Evolutionary conservation across 1,140 invertebrate genomes (phyloP).

Genomic region (Halyomorpha halys): DNA sequence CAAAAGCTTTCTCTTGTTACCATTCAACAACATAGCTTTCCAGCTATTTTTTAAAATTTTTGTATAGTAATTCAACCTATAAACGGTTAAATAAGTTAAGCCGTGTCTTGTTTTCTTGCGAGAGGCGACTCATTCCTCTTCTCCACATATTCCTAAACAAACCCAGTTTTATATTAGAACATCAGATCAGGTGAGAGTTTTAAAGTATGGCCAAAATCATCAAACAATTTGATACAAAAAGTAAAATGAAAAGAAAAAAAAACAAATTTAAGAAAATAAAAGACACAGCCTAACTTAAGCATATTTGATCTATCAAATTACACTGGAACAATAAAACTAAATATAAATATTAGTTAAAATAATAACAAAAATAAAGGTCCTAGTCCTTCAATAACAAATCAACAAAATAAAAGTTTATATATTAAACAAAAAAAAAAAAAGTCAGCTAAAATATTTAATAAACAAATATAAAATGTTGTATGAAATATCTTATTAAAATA

Average conservation of each 20-base stretch:
- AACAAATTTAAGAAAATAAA: neutral
- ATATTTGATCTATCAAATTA: too few species aligned
- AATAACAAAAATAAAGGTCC: neutral
- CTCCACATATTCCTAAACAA: constrained; percentile 17
- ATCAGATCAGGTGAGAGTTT: neutral
- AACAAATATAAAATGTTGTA: too few species aligned
- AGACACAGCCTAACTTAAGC: constrained; percentile 15
- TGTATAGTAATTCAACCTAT: neutral
- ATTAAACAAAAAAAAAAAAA: too few species aligned
- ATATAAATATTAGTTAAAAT: neutral
- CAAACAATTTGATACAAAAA: constrained; percentile 1
- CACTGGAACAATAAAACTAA: neutral
- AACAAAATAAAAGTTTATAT: too few species aligned
- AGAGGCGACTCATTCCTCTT: constrained; percentile 9
- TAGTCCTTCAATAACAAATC: too few species aligned
- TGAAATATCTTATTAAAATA: too few species aligned
- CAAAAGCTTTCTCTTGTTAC: neutral
- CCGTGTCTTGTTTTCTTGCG: constrained; percentile 11
- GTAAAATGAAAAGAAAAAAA: neutral
- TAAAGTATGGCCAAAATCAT: neutral
- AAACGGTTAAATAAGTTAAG: constrained; percentile 14
- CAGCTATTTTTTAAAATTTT: too few species aligned
- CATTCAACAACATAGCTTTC: too few species aligned
- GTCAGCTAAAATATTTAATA: too few species aligned
- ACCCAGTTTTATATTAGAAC: neutral